A percentile compares a stretch with the other conserved stretches of the same genome.
Evolutionary conservation across 2,888 invertebrate genomes (phyloP).

Genomic region (Seira ritae): DNA sequence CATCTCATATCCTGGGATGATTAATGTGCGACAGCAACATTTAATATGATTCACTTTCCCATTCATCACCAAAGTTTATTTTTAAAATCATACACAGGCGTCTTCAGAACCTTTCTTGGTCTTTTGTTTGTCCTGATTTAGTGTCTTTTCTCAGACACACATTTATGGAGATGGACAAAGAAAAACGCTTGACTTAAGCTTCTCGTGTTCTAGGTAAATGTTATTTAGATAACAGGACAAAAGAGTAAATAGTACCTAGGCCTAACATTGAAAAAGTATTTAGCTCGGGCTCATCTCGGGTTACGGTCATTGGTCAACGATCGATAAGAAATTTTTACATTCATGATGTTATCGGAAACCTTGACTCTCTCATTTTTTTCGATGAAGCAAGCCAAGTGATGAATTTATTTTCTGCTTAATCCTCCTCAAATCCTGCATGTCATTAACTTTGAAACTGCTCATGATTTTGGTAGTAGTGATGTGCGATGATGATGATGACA

Average conservation of each 20-base stretch:
- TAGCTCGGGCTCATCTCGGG: not conserved
- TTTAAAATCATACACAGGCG: not conserved
- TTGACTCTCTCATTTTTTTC: constrained; percentile 15
- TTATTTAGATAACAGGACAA: constrained; percentile 31
- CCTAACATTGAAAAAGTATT: not conserved
- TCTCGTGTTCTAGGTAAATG: constrained; percentile 18
- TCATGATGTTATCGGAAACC: not conserved
- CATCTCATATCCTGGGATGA: constrained; percentile 59
- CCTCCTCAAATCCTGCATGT: constrained; percentile 26
- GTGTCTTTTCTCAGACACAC: not conserved
- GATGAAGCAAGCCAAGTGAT: not conserved
- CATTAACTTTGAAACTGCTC: constrained; percentile 20
- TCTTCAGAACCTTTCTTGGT: constrained; percentile 2
- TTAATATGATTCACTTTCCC: not conserved
- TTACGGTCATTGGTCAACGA: constrained; percentile 15
- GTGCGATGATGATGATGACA: constrained; percentile 9
- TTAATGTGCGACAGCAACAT: constrained; percentile 51
- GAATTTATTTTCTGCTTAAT: constrained; percentile 2
- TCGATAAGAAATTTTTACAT: not conserved
- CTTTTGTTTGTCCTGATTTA: not conserved
- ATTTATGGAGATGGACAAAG: constrained; percentile 1
- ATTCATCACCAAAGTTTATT: not conserved
- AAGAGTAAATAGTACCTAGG: not conserved
- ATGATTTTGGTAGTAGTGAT: too few relatives aligned
- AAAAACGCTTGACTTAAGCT: constrained; percentile 12